Conservation (phyloP, 1,140 invertebrate species). For the Leptestheria dahalacensis region DNA sequence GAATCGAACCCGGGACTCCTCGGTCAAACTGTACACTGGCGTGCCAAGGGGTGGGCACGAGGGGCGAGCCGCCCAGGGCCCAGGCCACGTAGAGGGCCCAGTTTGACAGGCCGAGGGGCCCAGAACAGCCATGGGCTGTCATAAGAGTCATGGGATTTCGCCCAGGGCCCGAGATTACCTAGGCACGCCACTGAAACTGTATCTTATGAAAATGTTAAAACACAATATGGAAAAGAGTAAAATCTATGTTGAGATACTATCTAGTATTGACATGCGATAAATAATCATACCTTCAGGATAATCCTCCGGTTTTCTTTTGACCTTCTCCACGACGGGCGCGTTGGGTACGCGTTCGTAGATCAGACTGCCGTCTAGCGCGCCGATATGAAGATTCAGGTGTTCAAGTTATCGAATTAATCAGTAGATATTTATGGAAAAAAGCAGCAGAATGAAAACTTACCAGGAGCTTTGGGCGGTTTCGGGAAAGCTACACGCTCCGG, state of each 20-base stretch:
- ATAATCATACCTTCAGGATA: neutral
- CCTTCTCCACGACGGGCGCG: neutral
- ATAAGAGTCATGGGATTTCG: no score
- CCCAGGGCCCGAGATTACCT: no score
- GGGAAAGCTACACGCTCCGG: conserved; percentile 67
- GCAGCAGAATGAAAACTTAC: conserved; percentile 24
- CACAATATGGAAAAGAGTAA: neutral
- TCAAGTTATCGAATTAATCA: neutral
- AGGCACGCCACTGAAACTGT: no score
- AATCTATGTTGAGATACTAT: neutral
- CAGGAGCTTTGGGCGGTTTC: conserved; percentile 66
- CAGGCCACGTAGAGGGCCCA: no score
- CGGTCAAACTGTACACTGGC: no score
- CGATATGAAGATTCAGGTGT: neutral
- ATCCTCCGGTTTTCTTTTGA: neutral
- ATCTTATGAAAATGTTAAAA: no score
- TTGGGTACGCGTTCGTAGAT: neutral
- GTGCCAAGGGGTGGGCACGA: no score
- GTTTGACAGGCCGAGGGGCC: no score
- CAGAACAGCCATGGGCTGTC: no score
- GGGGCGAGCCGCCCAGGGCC: no score
- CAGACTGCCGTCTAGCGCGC: neutral
- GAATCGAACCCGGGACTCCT: no score
- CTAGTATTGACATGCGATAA: neutral
- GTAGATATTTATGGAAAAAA: neutral